Base-by-base conservation (phyloP, 2,113 vertebrate genomes). In the Acrocephalus kingi region DNA sequence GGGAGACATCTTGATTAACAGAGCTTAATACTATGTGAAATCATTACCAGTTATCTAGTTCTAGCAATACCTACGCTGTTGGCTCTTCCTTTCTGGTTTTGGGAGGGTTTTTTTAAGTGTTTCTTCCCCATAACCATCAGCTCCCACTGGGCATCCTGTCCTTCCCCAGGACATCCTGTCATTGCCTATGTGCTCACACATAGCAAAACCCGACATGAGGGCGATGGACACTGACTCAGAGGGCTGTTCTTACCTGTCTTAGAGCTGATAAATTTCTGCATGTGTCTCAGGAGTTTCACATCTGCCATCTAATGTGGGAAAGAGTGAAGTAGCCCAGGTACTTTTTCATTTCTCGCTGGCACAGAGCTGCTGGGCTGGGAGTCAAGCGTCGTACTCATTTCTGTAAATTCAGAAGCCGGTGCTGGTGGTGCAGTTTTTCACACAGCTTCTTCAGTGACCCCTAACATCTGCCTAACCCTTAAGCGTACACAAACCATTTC, bases 401-500 rank as follows among this genome's bases (percentile, higher is more conserved):
- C 84, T 97, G 91, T 94, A 97, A 93, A 67, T 76, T 93, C 96
- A 96, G 95, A 97, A 96, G 73, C 73, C 1, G 8, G 69, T 37
- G 62, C 95, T 97, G 92, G 92, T 95, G 94, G 80, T 84, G 81
- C 77, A 94, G 45, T 86, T 62, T 97, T 95, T 97, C 95, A 94
- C 90, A 92, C 78, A 96, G 95, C 94, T 97, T 92, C 73, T 91
- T 94, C 81, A 87, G 94, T 96, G 91, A 95, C 94, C 91, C 96
- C 61, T 96, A 80, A 88, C 91, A 95, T 95, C 96, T 97, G 94
- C 78, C 97, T 97, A 97, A 97, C 94, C 94, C 84, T 96, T 94
- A 72, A 91, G 89, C 91, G 7, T 97, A 97, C 93, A 97, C 96
- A 96, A 97, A 79, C 64, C 92, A 96, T 86, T 84, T 84, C 94